phyloP scores from a whole-genome alignment of 2,888 invertebrate genomes.

The Parasteatoda lunata region DNA sequence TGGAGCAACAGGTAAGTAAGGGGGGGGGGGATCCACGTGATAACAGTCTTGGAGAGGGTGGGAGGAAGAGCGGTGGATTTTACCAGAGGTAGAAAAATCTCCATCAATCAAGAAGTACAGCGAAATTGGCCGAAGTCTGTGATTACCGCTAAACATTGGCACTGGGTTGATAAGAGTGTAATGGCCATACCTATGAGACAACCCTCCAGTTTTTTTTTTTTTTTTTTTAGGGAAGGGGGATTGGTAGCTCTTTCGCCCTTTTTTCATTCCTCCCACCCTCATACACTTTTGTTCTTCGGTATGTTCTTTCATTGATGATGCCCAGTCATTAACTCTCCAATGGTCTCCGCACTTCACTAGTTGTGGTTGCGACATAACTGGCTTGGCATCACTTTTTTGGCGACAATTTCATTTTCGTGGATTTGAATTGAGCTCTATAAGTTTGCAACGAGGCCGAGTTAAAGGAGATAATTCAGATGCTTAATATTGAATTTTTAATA shows the following conservation, averaged over 20 bases:
- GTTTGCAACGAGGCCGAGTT: too few relatives aligned
- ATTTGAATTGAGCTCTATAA: too few relatives aligned
- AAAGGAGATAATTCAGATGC: too few relatives aligned
- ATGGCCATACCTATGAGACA: slow-evolving; percentile 39
- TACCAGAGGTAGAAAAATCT: slow-evolving; percentile 57
- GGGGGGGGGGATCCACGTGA: slow-evolving; percentile 45
- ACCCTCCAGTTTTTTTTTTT: slow-evolving; percentile 12
- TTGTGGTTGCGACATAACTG: slow-evolving; percentile 1
- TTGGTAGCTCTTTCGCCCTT: background rate
- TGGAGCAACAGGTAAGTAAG: slow-evolving; percentile 60
- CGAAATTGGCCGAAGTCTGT: slow-evolving; percentile 67
- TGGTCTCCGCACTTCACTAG: slow-evolving; percentile 39
- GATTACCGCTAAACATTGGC: slow-evolving; percentile 69
- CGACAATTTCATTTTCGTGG: background rate
- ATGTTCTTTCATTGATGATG: slow-evolving; percentile 60
- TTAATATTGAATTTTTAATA: too few relatives aligned
- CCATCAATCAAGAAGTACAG: slow-evolving; percentile 58
- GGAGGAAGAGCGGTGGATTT: slow-evolving; percentile 43
- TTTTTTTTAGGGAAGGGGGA: slow-evolving; percentile 1
- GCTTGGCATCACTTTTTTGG: slow-evolving; percentile 18
- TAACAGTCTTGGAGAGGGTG: slow-evolving; percentile 45
- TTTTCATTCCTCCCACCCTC: slow-evolving; percentile 34
- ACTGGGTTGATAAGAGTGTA: slow-evolving; percentile 63
- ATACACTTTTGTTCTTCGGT: slow-evolving; percentile 50
- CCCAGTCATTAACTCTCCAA: slow-evolving; percentile 60